phyloP scores from a whole-genome alignment of 2,888 invertebrate species.

The Nasonovia ribisnigri region DNA sequence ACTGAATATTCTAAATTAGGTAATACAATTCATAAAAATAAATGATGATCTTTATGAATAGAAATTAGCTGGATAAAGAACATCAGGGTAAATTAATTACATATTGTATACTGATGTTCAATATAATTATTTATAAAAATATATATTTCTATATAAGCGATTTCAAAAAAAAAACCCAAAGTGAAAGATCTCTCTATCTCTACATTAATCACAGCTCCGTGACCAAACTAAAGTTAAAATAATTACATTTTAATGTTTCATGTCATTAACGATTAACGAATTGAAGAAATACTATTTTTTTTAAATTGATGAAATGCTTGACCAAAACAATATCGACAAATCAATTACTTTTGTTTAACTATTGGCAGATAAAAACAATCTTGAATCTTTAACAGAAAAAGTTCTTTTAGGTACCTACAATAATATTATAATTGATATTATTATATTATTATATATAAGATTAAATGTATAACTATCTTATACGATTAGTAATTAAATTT shows the following conservation, averaged over 20 bases:
- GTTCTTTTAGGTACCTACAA: neutral
- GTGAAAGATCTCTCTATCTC: neutral
- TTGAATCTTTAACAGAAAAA: slow-evolving; percentile 1
- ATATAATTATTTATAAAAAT: neutral
- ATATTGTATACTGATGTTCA: neutral
- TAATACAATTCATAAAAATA: neutral
- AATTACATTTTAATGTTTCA: neutral
- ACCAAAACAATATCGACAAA: neutral
- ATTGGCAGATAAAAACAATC: neutral
- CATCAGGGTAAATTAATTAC: neutral
- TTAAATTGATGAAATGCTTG: neutral
- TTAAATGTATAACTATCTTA: neutral
- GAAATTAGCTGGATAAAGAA: neutral
- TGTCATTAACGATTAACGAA: neutral
- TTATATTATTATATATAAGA: neutral
- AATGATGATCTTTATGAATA: neutral
- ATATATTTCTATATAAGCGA: neutral
- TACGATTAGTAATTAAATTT: neutral
- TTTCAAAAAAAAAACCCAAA: neutral
- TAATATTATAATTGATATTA: neutral
- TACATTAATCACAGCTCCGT: neutral
- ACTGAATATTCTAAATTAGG: neutral
- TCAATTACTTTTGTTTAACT: neutral
- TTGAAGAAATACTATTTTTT: neutral
- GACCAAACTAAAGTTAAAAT: neutral